Conservation (phyloP, 2,888 invertebrate species). For the Orgyia antiqua region DNA sequence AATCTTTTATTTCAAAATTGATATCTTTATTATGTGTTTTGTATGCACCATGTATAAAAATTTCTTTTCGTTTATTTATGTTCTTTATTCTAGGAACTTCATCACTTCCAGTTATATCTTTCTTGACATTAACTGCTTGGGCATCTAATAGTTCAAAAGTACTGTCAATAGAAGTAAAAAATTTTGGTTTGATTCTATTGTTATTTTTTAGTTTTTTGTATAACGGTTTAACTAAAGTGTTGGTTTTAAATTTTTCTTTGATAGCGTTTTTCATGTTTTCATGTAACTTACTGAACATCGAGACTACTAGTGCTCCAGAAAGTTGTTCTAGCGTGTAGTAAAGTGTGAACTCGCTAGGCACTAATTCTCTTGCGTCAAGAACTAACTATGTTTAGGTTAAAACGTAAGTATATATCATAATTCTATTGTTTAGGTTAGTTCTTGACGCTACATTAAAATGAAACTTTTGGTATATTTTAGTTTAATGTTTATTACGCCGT, state of each 20-base stretch:
- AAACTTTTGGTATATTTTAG: no score
- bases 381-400: no score
- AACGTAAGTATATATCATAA: no score
- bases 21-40: slow-evolving; percentile 17
- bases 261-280: slow-evolving; percentile 24
- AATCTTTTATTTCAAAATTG: slow-evolving; percentile 2
- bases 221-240: slow-evolving; percentile 56
- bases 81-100: slow-evolving; percentile 18
- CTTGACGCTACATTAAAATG: no score
- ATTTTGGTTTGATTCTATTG: slow-evolving; percentile 33
- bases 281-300: slow-evolving; percentile 10
- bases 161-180: slow-evolving; percentile 33
- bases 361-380: no score
- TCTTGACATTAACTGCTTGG: slow-evolving; percentile 41
- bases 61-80: slow-evolving; percentile 25
- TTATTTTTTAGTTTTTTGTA: slow-evolving; percentile 44
- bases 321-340: slow-evolving; percentile 24
- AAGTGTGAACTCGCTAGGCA: no score
- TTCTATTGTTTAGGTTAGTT: no score
- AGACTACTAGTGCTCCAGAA: slow-evolving; percentile 17
- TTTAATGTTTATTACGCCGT: no score
- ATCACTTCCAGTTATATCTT: slow-evolving; percentile 24
- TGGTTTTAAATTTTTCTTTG: slow-evolving; percentile 47
- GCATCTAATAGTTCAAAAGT: slow-evolving; percentile 52
- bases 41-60: slow-evolving; percentile 34